Evolutionary conservation across 2,888 invertebrate genomes (phyloP), one percentile per base, ranked within the genome.

Genomic region (Drosophila helvetica): DNA sequence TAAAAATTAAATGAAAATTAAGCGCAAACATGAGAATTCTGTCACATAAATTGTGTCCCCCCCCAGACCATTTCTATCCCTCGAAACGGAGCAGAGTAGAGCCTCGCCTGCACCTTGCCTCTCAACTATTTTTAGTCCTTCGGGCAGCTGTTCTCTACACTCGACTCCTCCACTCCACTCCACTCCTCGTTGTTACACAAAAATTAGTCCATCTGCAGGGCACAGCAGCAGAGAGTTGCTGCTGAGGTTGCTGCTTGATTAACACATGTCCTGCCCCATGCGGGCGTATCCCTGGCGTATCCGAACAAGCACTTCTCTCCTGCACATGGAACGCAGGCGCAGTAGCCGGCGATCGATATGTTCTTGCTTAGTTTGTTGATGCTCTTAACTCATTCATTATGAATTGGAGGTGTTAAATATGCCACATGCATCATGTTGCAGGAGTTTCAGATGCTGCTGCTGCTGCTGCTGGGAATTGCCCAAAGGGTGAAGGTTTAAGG

Each of bases 1-100:
- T 89, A 87, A 89, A 86, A 89, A 90, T 89, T 90, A 88, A 87
- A 84, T 51, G 74, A 86, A 82, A 89, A 89, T 89, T 89, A 89
- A 90, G 82, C 79, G 79, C 84, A 89, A 89, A 90, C 89, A 90
- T 83, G 82, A 78, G 80, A 90, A 86, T 75, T 83, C 74, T 83
- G 89, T 88, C 89, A 83, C 90, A 90, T 90, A 89, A 90, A 89
- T 90, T 52, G 68, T 62, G 54, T 57, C 18, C 50, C 51, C 8
- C 12, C 19, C 33, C n/a, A 38, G n/a, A n/a, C n/a, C 38, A 7
- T n/a, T 38, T 15, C n/a, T 38, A 38, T n/a, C 38, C 38, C 15
- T 38, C n/a, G 15, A 15, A 38, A 27, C 27, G 27, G 27, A 27
- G 27, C 8, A 27, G 27, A 27, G 27, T 27, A 27, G 27, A 27